Conservation (phyloP, 2,888 invertebrate genomes). For the Pristionchus japonicus region DNA sequence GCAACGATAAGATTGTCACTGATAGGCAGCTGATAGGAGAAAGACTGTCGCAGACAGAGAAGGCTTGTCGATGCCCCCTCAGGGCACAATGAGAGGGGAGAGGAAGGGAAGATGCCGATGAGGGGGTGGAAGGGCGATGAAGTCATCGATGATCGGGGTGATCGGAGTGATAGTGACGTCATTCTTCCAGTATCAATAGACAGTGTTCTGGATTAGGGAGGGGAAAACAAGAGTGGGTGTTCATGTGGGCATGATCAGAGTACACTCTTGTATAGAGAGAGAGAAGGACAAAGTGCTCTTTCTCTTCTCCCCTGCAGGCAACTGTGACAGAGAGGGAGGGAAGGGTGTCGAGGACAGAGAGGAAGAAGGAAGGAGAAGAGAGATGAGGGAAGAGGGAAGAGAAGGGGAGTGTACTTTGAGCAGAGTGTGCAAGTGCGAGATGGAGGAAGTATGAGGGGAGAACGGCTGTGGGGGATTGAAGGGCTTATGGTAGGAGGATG, state of each 20-base stretch:
- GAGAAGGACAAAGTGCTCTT: not conserved
- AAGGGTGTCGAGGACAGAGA: not conserved
- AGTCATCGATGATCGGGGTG: not conserved
- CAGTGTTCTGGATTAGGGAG: too few relatives aligned
- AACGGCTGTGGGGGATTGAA: not conserved
- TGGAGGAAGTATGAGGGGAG: not conserved
- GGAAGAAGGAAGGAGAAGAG: not conserved
- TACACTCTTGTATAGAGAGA: not conserved
- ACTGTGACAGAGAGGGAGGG: not conserved
- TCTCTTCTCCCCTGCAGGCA: not conserved
- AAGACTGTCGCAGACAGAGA: not conserved
- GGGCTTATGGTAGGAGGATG: not conserved
- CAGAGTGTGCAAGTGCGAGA: not conserved
- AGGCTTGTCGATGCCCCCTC: not conserved
- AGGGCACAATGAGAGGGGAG: not conserved
- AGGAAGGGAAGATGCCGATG: not conserved
- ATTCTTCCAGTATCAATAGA: not conserved
- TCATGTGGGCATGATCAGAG: not conserved
- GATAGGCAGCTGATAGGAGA: conserved; percentile 2
- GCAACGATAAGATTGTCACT: too few relatives aligned
- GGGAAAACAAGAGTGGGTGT: not conserved
- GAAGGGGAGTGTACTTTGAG: not conserved
- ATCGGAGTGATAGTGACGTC: not conserved
- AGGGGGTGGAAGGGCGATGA: not conserved
- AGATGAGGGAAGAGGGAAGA: not conserved